A percentile compares a stretch with the other conserved stretches of the same genome.
phyloP scores from a whole-genome alignment of 2,113 vertebrate species.

The Salvator merianae region DNA sequence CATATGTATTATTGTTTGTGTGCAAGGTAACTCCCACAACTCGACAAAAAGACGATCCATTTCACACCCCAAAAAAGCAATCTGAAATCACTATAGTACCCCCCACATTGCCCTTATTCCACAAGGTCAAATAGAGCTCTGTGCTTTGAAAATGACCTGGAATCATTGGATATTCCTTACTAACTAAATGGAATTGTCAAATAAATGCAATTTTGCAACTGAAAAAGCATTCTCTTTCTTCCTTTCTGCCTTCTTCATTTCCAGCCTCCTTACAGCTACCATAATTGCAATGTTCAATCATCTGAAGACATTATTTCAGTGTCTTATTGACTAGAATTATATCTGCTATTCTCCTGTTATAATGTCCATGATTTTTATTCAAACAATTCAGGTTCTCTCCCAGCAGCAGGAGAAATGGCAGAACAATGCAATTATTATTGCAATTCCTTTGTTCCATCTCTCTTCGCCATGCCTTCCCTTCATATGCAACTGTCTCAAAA shows the following conservation, averaged over 20 bases:
- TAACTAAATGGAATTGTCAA: slow-evolving; percentile 3
- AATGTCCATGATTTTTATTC: slow-evolving; percentile 50
- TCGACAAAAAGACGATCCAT: too few species aligned
- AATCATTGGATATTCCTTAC: neutral
- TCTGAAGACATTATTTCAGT: slow-evolving; percentile 54
- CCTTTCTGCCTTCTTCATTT: slow-evolving; percentile 19
- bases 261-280: neutral
- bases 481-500: slow-evolving; percentile 21
- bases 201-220: neutral
- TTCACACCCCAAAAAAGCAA: too few species aligned
- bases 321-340: slow-evolving; percentile 58
- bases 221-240: neutral
- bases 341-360: slow-evolving; percentile 27
- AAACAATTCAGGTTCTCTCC: slow-evolving; percentile 43
- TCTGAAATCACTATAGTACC: neutral
- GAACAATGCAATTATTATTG: slow-evolving; percentile 56
- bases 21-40: too few species aligned
- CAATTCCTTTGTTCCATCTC: slow-evolving; percentile 33
- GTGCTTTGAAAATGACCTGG: neutral
- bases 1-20: too few species aligned
- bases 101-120: neutral
- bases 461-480: slow-evolving; percentile 12
- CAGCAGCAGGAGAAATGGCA: slow-evolving; percentile 38
- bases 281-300: slow-evolving; percentile 58
- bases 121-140: neutral